phyloP scores from a whole-genome alignment of 2,888 invertebrate species.

The Drosophila conformis region DNA sequence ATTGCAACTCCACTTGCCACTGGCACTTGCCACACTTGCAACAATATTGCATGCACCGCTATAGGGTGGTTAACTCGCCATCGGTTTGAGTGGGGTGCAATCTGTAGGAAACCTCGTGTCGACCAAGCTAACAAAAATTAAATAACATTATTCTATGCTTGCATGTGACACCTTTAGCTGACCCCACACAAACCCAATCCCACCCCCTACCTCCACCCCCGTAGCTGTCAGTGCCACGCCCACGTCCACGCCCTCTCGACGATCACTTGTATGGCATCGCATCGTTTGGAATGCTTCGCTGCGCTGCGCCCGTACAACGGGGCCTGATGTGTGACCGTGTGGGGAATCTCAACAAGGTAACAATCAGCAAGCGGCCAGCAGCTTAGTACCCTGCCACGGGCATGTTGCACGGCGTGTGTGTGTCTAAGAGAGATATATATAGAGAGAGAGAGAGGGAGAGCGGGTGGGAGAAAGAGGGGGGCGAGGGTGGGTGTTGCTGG shows the following conservation, averaged over 20 bases:
- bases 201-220: not conserved
- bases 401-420: not conserved
- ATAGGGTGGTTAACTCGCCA: slow-evolving; percentile 2
- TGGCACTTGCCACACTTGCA: slow-evolving; percentile 5
- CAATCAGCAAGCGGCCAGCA: slow-evolving; percentile 36
- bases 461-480: not conserved
- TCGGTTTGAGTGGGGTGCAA: slow-evolving; percentile 2
- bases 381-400: slow-evolving; percentile 29
- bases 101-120: slow-evolving; percentile 18
- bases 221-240: not conserved
- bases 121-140: slow-evolving; percentile 59
- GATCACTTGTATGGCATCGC: slow-evolving; percentile 82
- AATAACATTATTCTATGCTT: slow-evolving; percentile 68
- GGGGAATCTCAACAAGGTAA: slow-evolving; percentile 71
- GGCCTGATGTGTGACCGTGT: slow-evolving; percentile 33
- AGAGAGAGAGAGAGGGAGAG: not conserved
- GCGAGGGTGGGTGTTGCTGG: slow-evolving; percentile 4
- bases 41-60: slow-evolving; percentile 4
- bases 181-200: not conserved
- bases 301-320: slow-evolving; percentile 75
- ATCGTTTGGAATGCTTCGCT: slow-evolving; percentile 73
- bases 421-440: not conserved
- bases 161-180: slow-evolving; percentile 53
- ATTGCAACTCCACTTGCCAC: slow-evolving; percentile 59
- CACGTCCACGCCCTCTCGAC: not conserved